Base-by-base conservation (phyloP, 2,113 vertebrate species). In the Garra rufa region DNA sequence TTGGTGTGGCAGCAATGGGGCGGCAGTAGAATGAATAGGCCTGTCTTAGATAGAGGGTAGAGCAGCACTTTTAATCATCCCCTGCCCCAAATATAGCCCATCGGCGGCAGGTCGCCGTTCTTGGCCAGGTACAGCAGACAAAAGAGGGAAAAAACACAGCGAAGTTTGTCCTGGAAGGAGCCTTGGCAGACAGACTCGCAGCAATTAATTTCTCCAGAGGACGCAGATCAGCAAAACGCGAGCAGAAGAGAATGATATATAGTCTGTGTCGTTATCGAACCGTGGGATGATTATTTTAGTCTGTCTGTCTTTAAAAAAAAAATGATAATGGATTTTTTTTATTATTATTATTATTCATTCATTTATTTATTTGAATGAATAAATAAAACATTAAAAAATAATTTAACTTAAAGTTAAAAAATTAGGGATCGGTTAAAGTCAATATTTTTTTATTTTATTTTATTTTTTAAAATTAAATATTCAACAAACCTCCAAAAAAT, bases 31-130 rank as follows among this genome's bases (percentile, higher is more conserved):
- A 95, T 94, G 92, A 93, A 95, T 94, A 92, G 94, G 92, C 89
- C 93, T 95, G 94, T 94, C 94, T 93, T 90, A 92, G 84, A 88
- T 89, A 87, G 91, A 90, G 92, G 94, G 93, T 94, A 93, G 91
- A 91, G 90, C 91, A 91, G 89, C 88, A 87, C 93, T 93, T 94
- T 95, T 94, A 94, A 94, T 95, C 94, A 95, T 95, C 89, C 11
- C 85, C 85, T 41, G 73, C 88, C 91, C 93, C 94, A 94, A 93
- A 94, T 94, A 93, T 94, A 94, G 92, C 89, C 91, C 82, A 67
- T 34, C 79, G 61, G 89, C 90, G 71, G 76, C 81, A 85, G 85
- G 85, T 81, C 87, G 87, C 88, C 82, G 75, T 85, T 80, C 76
- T 0, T 69, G 88, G 82, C 86, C 88, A 89, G 89, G 84, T 86